These are phyloP conservation scores for Drosophila grimshawi DNA, from an alignment of 1,140 invertebrate genomes.

Conservation along the genomic window DNA sequence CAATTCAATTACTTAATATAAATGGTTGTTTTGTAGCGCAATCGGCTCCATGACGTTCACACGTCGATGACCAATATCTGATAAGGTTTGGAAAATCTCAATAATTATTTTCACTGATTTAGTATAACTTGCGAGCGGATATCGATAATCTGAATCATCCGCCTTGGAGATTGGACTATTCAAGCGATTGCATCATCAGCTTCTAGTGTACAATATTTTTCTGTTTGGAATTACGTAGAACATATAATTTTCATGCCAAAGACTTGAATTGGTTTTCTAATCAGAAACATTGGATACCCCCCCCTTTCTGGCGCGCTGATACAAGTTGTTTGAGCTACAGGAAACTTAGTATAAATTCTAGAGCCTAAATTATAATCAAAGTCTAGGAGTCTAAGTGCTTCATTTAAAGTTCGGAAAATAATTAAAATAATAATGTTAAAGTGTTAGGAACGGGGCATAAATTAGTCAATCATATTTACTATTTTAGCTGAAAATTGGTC, in stretches of 20 bases:
- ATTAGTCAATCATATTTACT: not conserved
- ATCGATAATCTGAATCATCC: constrained; percentile 2
- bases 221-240: constrained; percentile 19
- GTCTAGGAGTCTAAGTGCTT: too few species aligned
- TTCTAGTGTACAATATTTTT: constrained; percentile 25
- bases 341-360: too few species aligned
- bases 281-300: not conserved
- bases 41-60: constrained; percentile 10
- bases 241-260: constrained; percentile 8
- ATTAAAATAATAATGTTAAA: too few species aligned
- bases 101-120: not conserved
- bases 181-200: constrained; percentile 24
- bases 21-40: not conserved
- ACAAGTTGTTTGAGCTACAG: not conserved
- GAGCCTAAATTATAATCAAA: too few species aligned
- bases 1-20: not conserved
- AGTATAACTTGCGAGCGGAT: not conserved
- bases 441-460: not conserved
- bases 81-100: not conserved
- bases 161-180: constrained; percentile 12
- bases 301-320: too few species aligned
- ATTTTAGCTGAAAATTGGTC: constrained; percentile 7
- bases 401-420: too few species aligned
- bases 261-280: constrained; percentile 4
- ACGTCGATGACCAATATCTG: constrained; percentile 1